phyloP scores from a whole-genome alignment of 2,113 vertebrate genomes.

The Aplodontia rufa region DNA sequence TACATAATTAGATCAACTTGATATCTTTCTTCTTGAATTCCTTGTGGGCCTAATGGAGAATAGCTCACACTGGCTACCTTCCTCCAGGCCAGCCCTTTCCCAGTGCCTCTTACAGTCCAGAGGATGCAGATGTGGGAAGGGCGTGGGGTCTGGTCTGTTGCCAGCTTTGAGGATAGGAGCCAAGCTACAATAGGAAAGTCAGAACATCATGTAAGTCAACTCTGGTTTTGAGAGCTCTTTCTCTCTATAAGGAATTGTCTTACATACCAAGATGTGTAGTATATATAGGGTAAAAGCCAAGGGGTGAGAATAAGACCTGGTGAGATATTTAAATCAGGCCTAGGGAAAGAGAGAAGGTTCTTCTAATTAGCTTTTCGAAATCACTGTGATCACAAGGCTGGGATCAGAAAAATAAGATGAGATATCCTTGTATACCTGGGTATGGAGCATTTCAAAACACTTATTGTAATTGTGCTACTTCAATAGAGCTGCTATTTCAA shows the following conservation, averaged over 20 bases:
- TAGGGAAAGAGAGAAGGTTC: not conserved
- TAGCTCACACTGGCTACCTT: not conserved
- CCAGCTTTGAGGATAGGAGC: not conserved
- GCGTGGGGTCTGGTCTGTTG: not conserved
- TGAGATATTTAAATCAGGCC: slow-evolving; percentile 20
- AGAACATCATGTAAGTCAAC: not conserved
- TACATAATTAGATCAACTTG: not conserved
- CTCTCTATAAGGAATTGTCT: slow-evolving; percentile 14
- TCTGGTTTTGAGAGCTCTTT: slow-evolving; percentile 24
- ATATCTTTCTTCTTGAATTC: not conserved
- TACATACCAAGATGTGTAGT: not conserved
- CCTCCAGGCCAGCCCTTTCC: not conserved
- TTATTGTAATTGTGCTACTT: slow-evolving; percentile 34
- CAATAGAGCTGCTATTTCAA: slow-evolving; percentile 21
- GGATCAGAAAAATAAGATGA: slow-evolving; percentile 44
- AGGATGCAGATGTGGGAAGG: not conserved
- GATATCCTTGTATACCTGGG: slow-evolving; percentile 5
- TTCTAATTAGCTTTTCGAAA: slow-evolving; percentile 68
- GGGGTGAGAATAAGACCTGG: not conserved
- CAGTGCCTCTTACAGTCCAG: not conserved
- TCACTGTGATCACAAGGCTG: slow-evolving; percentile 50
- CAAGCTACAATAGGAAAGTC: not conserved
- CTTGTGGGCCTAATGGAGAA: not conserved
- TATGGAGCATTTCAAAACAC: slow-evolving; percentile 48
- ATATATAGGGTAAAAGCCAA: not conserved